phyloP scores from a whole-genome alignment of 2,113 vertebrate genomes.

The Tachysurus fulvidraco region DNA sequence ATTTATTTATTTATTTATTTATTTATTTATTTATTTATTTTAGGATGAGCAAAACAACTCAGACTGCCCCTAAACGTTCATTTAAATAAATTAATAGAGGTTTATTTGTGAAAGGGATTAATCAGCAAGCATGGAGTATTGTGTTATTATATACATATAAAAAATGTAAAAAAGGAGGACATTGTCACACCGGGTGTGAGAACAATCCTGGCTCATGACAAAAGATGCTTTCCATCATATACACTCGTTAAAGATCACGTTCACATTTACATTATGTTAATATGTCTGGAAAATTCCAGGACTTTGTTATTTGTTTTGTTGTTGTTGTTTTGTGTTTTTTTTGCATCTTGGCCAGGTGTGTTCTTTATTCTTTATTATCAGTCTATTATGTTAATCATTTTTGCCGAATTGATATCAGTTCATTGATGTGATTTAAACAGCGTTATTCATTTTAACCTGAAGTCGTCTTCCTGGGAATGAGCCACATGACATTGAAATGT shows the following conservation, averaged over 20 bases:
- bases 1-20: constrained; percentile 51
- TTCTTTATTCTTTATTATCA: not conserved
- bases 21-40: constrained; percentile 57
- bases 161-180: constrained; percentile 37
- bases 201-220: constrained; percentile 36
- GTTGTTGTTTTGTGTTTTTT: not conserved
- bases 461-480: not conserved
- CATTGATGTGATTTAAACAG: not conserved
- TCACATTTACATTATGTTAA: constrained; percentile 9
- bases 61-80: constrained; percentile 15
- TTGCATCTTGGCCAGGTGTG: not conserved
- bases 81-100: constrained; percentile 42
- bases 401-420: not conserved
- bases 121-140: constrained; percentile 21
- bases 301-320: constrained; percentile 6
- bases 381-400: not conserved
- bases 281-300: not conserved
- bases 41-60: constrained; percentile 38
- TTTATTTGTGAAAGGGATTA: constrained; percentile 43
- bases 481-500: not conserved
- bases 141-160: constrained; percentile 21
- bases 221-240: constrained; percentile 43
- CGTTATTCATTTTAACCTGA: not conserved
- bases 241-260: constrained; percentile 9
- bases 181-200: too few species aligned